These are phyloP conservation scores for Ophiothrix spiculata DNA, from an alignment of 35 echinoderm and acorn worm species.

Conservation along the genomic window DNA sequence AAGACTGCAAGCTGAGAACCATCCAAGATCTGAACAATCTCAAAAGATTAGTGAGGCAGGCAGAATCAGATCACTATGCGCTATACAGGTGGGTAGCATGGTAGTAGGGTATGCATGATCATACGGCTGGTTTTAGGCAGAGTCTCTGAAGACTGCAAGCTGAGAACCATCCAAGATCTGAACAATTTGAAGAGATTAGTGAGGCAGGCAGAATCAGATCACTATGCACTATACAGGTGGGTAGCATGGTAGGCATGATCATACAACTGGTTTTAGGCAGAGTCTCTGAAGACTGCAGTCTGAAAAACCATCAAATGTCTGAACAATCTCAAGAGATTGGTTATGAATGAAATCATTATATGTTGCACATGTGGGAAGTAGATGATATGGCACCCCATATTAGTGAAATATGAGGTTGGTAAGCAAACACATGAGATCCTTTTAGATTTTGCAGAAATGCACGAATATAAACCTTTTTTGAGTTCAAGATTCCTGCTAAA, in stretches of 20 bases:
- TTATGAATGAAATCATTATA: slow-evolving; percentile 93
- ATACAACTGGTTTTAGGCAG: too few species aligned
- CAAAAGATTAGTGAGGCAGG: slow-evolving; percentile 87
- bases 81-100: slow-evolving; percentile 72
- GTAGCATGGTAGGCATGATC: not conserved
- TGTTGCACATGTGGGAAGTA: slow-evolving; percentile 73
- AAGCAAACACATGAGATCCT: too few species aligned
- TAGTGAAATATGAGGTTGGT: too few species aligned
- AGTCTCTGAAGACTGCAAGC: slow-evolving; percentile 90
- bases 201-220: slow-evolving; percentile 90
- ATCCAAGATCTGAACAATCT: slow-evolving; percentile 96
- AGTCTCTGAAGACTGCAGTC: slow-evolving; percentile 88
- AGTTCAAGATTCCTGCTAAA: too few species aligned
- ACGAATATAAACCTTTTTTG: too few species aligned
- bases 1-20: slow-evolving; percentile 87
- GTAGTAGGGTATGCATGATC: not conserved
- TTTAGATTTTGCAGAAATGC: too few species aligned
- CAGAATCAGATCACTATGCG: slow-evolving; percentile 95
- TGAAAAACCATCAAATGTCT: slow-evolving; percentile 89
- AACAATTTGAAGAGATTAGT: slow-evolving; percentile 90
- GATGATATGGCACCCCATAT: too few species aligned
- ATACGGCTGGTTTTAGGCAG: too few species aligned
- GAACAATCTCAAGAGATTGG: slow-evolving; percentile 85
- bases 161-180: slow-evolving; percentile 91
- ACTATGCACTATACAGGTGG: slow-evolving; percentile 97